These are phyloP conservation scores for Brachynemurus nebulosus DNA, from an alignment of 2,888 invertebrate species.

Conservation along the genomic window DNA sequence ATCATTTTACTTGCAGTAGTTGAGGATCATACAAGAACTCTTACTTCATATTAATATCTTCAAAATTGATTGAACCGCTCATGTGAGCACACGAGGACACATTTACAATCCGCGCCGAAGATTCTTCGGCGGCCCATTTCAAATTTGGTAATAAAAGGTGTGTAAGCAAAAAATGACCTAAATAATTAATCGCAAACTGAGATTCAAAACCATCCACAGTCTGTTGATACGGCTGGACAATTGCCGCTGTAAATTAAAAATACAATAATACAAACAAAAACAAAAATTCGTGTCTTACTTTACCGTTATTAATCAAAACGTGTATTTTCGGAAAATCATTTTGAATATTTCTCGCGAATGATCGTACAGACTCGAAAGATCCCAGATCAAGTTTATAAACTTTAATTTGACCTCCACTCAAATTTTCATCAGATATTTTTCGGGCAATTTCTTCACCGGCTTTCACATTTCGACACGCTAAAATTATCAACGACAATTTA, in stretches of 20 bases:
- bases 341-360: constrained; percentile 54
- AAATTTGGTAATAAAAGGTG: constrained; percentile 66
- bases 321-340: constrained; percentile 50
- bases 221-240: constrained; percentile 67
- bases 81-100: constrained; percentile 77
- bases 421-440: constrained; percentile 36
- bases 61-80: constrained; percentile 60
- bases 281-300: not conserved
- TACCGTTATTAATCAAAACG: constrained; percentile 69
- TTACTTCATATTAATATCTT: constrained; percentile 57
- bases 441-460: constrained; percentile 36
- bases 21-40: no score
- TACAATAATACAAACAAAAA: no score
- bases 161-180: constrained; percentile 73
- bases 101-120: constrained; percentile 64
- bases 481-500: no score
- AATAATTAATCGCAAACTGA: constrained; percentile 79
- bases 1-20: no score
- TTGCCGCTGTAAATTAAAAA: constrained; percentile 60
- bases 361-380: constrained; percentile 58
- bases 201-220: constrained; percentile 76
- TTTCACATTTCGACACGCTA: constrained; percentile 59
- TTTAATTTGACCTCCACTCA: constrained; percentile 43
- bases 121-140: constrained; percentile 45
- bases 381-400: constrained; percentile 61